Conservation (phyloP, 2,113 vertebrate genomes). For the Toxotes chatareus region DNA sequence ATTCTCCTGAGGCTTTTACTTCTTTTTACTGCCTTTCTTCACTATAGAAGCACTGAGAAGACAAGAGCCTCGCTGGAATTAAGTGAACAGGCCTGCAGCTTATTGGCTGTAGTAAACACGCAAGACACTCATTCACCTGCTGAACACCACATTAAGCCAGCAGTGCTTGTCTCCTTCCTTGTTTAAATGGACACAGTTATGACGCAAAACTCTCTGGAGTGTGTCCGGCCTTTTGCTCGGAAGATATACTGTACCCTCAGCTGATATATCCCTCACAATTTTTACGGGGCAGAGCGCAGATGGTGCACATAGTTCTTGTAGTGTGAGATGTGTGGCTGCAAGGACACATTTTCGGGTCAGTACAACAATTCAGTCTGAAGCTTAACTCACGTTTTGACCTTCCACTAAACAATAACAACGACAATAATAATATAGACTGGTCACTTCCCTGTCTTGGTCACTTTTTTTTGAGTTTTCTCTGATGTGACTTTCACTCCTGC, state of each 20-base stretch:
- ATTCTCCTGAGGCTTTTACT: slow-evolving; percentile 15
- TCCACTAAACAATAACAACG: neutral
- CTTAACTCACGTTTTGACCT: neutral
- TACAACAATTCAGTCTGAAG: neutral
- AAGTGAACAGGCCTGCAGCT: slow-evolving; percentile 49
- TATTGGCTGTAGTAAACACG: slow-evolving; percentile 57
- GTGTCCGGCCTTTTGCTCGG: slow-evolving; percentile 47
- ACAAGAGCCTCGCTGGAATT: slow-evolving; percentile 40
- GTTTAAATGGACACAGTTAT: slow-evolving; percentile 50
- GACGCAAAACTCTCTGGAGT: slow-evolving; percentile 47
- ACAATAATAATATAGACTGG: neutral
- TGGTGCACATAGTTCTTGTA: slow-evolving; percentile 30
- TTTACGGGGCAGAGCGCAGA: slow-evolving; percentile 32
- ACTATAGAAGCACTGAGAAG: slow-evolving; percentile 36
- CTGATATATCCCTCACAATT: slow-evolving; percentile 26
- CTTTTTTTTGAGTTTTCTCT: neutral
- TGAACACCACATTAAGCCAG: slow-evolving; percentile 30
- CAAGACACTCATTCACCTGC: slow-evolving; percentile 57
- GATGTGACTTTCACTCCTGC: neutral
- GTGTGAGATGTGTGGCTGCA: slow-evolving; percentile 10
- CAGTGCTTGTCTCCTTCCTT: slow-evolving; percentile 25
- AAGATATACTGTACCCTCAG: slow-evolving; percentile 45
- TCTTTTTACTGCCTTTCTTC: slow-evolving; percentile 34
- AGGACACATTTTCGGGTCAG: slow-evolving; percentile 19
- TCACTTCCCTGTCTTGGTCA: neutral